phyloP scores from a whole-genome alignment of 2,113 vertebrate genomes.

The Chamaea fasciata region DNA sequence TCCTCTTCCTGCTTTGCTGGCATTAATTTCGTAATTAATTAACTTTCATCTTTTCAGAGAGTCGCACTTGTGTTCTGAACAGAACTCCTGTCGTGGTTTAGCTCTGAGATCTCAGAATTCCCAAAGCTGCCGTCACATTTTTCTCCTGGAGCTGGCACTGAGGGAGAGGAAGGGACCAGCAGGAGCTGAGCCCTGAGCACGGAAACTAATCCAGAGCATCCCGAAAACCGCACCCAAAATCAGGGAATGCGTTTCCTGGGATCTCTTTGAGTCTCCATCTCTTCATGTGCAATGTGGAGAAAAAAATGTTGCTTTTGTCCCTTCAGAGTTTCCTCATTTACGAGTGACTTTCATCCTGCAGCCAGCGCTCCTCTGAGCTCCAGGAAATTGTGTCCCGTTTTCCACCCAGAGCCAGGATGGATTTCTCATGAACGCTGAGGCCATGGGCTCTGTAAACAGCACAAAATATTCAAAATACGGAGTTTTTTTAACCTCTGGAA shows the following conservation, averaged over 20 bases:
- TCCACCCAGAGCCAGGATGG: background rate
- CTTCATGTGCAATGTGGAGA: background rate
- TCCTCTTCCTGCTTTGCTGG: background rate
- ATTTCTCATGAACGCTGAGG: fast-evolving
- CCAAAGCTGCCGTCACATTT: background rate
- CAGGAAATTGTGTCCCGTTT: background rate
- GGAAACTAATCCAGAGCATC: fast-evolving
- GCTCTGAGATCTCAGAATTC: background rate
- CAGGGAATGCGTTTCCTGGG: background rate
- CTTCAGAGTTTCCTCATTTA: background rate
- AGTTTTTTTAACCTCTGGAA: fast-evolving
- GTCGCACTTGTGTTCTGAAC: background rate
- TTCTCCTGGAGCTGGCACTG: background rate
- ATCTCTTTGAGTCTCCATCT: background rate
- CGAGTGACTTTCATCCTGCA: fast-evolving
- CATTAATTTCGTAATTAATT: background rate
- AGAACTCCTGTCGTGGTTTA: background rate
- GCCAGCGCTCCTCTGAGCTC: background rate
- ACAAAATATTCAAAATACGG: background rate
- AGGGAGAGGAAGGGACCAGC: background rate
- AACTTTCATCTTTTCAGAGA: background rate
- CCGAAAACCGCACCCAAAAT: background rate
- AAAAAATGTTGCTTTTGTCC: background rate
- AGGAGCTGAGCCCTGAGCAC: background rate
- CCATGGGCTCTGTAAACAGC: background rate